phyloP scores from a whole-genome alignment of 2,113 vertebrate species.

The Rattus rattus region DNA sequence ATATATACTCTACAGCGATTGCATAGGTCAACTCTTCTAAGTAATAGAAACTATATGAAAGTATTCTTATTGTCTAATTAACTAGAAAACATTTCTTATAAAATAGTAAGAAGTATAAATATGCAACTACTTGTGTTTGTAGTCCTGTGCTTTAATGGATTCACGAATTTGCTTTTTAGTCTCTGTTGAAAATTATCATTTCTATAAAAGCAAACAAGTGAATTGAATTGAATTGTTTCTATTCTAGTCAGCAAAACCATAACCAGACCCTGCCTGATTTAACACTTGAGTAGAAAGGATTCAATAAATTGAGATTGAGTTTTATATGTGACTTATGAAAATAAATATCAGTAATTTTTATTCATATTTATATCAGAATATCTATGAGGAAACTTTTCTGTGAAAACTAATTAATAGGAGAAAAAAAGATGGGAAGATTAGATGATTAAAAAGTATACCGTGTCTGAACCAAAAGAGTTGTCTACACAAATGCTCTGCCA shows the following conservation, averaged over 20 bases:
- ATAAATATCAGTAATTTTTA: conserved; percentile 25
- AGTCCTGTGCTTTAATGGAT: neutral
- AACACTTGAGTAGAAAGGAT: neutral
- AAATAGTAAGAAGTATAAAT: conserved; percentile 39
- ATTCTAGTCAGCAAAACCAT: conserved; percentile 20
- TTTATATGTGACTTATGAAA: conserved; percentile 36
- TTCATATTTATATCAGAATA: conserved; percentile 26
- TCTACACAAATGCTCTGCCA: neutral
- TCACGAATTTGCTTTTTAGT: conserved; percentile 27
- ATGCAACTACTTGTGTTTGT: neutral
- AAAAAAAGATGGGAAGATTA: neutral
- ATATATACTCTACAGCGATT: neutral
- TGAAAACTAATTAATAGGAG: conserved; percentile 39
- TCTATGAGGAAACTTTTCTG: conserved; percentile 25
- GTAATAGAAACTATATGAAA: conserved; percentile 21
- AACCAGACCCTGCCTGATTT: conserved; percentile 32
- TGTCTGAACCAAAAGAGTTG: neutral
- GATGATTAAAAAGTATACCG: neutral
- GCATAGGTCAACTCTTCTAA: conserved; percentile 23
- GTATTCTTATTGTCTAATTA: conserved; percentile 41
- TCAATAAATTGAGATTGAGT: neutral
- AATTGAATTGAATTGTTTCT: conserved; percentile 35
- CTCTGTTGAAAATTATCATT: conserved; percentile 42
- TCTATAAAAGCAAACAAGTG: conserved; percentile 41
- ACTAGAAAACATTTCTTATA: neutral